phyloP scores from a whole-genome alignment of 1,140 invertebrate species.

The Pentalonia nigronervosa region DNA sequence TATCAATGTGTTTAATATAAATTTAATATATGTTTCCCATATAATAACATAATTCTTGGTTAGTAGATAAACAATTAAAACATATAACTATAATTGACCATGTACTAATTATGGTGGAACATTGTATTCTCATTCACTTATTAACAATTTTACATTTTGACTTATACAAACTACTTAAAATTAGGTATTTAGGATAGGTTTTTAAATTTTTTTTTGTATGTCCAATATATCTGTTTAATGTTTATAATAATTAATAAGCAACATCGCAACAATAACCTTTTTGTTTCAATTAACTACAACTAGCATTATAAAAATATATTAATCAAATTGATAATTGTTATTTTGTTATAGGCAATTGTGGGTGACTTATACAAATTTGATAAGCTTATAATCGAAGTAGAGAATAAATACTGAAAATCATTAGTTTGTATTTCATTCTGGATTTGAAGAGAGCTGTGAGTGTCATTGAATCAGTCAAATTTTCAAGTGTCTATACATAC shows the following conservation, averaged over 20 bases:
- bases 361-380: slow-evolving; percentile 50
- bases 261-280: background rate
- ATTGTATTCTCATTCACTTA: background rate
- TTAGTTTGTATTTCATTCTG: background rate
- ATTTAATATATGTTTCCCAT: background rate
- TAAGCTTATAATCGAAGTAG: slow-evolving; percentile 49
- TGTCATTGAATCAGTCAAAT: background rate
- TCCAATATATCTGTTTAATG: too few species aligned
- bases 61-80: background rate
- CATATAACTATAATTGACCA: background rate
- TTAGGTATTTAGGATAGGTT: too few species aligned
- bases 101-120: background rate
- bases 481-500: background rate
- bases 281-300: background rate
- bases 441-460: background rate
- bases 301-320: background rate
- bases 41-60: background rate
- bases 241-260: too few species aligned
- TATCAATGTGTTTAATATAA: background rate
- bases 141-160: background rate
- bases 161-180: background rate
- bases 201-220: too few species aligned
- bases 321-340: background rate
- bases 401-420: background rate
- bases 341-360: slow-evolving; percentile 39